Evolutionary conservation across 2,888 invertebrate genomes (phyloP), one percentile per base, ranked within the genome.

Genomic region (Ectropis crepuscularia): DNA sequence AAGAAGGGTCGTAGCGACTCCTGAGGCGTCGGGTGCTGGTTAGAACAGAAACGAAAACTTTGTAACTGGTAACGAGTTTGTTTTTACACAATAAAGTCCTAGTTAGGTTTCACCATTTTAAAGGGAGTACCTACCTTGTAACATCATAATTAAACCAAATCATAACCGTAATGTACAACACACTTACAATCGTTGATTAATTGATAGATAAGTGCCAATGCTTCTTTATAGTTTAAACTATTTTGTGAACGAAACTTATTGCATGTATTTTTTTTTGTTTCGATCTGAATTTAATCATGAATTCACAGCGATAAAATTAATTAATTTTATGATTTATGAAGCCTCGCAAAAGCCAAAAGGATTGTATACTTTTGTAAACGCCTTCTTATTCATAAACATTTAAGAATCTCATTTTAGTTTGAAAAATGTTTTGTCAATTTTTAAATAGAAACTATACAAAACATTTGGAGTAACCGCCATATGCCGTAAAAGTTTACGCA

Each of bases 111-210:
- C 48, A 60, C 60, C 48, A 61, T n/a, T 60, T 12, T 53, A 46
- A 57, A 55, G 55, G 43, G n/a, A 5, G 43, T 41, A 10, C 7
- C n/a, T 53, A 53, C 41, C n/a, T 38, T 37, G 42, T 49, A 54
- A 74, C 37, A 77, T 67, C 67, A 70, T 71, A 72, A 78, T 77
- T 72, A 87, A 87, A 90, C 90, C 90, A 90, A 91, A 91, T 85
- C 83, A 78, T 83, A 87, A 90, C 89, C 89, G 78, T 83, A 83
- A 92, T 90, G 91, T 92, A 92, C 92, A 92, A 91, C 79, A 81
- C 83, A 61, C 65, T 70, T 74, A 76, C 12, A 74, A 74, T 83
- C 78, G 69, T 72, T 69, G 65, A 66, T 79, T 79, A 77, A 78
- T 55, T 37, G 6, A 37, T 82, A 81, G 74, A 79, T 77, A 87